Conservation (phyloP, 2,797 vertebrate species). For the Masticophis lateralis region DNA sequence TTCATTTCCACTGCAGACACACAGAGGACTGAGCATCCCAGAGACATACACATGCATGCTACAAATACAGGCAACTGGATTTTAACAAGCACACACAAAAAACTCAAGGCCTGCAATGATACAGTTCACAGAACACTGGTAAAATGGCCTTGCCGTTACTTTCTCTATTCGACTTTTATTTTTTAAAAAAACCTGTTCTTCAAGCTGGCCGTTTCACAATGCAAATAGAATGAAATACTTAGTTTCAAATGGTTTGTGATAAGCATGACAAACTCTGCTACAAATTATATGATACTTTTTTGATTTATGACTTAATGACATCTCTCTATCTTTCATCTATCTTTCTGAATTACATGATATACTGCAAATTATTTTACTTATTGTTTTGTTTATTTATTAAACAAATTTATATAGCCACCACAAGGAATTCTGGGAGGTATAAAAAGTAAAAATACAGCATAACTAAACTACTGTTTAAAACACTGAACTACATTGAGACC, state of each 20-base stretch:
- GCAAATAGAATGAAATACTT: neutral
- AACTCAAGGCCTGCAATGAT: neutral
- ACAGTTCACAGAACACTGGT: neutral
- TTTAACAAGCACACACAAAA: conserved; percentile 9
- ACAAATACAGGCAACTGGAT: conserved; percentile 37
- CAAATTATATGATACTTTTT: neutral
- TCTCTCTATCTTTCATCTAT: no score
- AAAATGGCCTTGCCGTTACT: neutral
- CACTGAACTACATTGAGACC: neutral
- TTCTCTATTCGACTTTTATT: neutral
- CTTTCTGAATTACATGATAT: neutral
- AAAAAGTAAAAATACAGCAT: neutral
- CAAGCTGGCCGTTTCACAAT: neutral
- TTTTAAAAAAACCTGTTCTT: neutral
- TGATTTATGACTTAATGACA: neutral
- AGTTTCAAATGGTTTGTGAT: neutral
- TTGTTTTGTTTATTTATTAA: neutral
- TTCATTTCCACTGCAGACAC: conserved; percentile 25
- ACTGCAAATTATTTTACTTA: neutral
- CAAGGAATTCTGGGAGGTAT: neutral
- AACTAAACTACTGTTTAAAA: neutral
- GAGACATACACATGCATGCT: neutral
- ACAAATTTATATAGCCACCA: neutral
- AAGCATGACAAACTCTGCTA: neutral
- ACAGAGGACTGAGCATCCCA: neutral